Evolutionary conservation across 1,140 invertebrate species (phyloP).

Genomic region (Steinernema khuongi): DNA sequence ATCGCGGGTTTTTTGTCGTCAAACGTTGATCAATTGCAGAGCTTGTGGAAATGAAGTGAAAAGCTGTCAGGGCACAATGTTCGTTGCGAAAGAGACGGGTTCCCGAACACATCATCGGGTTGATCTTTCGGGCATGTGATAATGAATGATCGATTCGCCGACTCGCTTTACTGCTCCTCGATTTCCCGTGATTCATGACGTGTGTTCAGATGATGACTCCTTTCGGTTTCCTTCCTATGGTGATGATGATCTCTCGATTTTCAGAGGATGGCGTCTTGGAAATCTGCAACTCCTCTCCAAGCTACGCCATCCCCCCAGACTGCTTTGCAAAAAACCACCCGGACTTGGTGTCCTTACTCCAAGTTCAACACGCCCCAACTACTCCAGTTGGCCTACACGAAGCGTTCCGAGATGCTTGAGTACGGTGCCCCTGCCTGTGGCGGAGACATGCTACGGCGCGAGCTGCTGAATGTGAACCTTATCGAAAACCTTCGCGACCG

Average conservation of each 20-base stretch:
- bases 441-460: background rate
- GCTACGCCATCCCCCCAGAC: background rate
- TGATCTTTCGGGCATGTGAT: no score
- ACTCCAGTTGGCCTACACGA: background rate
- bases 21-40: no score
- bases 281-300: background rate
- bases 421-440: background rate
- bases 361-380: slow-evolving; percentile 1
- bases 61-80: no score
- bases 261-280: slow-evolving; percentile 11
- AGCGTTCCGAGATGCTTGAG: background rate
- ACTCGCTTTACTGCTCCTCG: no score
- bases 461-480: background rate
- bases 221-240: background rate
- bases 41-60: no score
- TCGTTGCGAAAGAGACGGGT: no score
- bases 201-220: background rate
- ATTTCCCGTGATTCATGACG: no score
- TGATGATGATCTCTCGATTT: background rate
- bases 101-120: no score
- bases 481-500: background rate
- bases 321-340: background rate
- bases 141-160: no score
- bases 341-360: background rate
- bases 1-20: no score